Base-by-base conservation (phyloP, 2,888 invertebrate genomes). In the Coelinius sp. region DNA sequence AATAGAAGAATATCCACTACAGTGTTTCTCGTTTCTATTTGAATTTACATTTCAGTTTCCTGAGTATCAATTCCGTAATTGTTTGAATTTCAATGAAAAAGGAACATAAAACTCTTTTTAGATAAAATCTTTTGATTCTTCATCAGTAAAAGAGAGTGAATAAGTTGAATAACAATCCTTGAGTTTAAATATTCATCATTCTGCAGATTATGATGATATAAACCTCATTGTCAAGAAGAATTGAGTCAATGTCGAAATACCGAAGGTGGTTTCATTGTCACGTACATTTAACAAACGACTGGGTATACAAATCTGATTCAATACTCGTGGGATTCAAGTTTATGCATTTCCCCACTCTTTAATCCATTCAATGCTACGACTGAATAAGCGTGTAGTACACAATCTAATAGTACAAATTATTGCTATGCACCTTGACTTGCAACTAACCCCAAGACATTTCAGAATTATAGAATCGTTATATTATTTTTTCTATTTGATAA, bases 261-360 rank as follows among this genome's bases (percentile, higher is more conserved):
- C 10, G 46, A 49, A 49, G 46, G 46, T 49, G 17, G 20, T 20
- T 49, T 20, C 46, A 49, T 49, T 49, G 46, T 49, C 46, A 49
- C n/a, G 41, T 41, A 41, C 41, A 41, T 41, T 2, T 1, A 41
- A 41, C n/a, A 41, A 41, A 41, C n/a, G 10, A 41, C 41, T 41
- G 14, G 31, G 46, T 20, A 20, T 14, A 49, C 46, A 49, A 49
- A 49, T 49, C 46, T 49, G 46, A 49, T 49, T 49, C 46, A 49
- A 49, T 49, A 17, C 46, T 49, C 46, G 46, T 49, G 46, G 46
- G 46, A 49, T 6, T 20, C 46, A 4, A 17, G 20, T 49, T 49
- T 20, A 49, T 49, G 46, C 46, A 49, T 20, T 49, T 49, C 46
- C 46, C 46, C 46, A 49, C 46, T 49, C 46, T 49, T 31, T 1